Conservation (phyloP, 2,888 invertebrate genomes). For the Eumacrocentrus americanus region DNA sequence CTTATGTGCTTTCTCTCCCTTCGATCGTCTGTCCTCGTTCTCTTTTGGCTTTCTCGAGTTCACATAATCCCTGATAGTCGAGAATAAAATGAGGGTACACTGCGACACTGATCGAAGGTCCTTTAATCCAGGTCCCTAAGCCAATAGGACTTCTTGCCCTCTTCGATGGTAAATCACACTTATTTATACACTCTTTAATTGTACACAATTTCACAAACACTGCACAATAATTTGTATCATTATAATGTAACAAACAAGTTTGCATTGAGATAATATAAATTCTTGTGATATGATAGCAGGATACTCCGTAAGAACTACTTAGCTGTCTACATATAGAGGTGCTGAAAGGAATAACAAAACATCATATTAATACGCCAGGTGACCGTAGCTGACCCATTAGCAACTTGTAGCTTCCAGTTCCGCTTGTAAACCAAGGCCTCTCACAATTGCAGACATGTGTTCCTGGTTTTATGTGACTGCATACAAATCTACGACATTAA, state of each 20-base stretch:
- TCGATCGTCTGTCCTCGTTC: neutral
- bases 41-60: conserved; percentile 1
- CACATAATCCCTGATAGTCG: conserved; percentile 23
- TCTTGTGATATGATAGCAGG: no score
- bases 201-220: no score
- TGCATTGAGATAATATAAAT: no score
- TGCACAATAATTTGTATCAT: no score
- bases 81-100: conserved; percentile 26
- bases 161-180: neutral
- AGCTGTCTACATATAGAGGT: no score
- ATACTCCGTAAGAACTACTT: no score
- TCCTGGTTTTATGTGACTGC: conserved; percentile 38
- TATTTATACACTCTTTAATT: neutral
- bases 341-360: conserved; percentile 5
- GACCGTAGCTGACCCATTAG: conserved; percentile 11
- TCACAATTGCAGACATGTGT: neutral
- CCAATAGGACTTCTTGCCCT: conserved; percentile 4
- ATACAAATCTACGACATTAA: conserved; percentile 44
- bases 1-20: no score
- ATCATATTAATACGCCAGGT: neutral
- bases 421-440: neutral
- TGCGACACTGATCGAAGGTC: conserved; percentile 20
- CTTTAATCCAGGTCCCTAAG: conserved; percentile 18
- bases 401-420: conserved; percentile 2
- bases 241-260: no score